phyloP scores from a whole-genome alignment of 2,797 vertebrate genomes.

The Petrocephalus sullivani region DNA sequence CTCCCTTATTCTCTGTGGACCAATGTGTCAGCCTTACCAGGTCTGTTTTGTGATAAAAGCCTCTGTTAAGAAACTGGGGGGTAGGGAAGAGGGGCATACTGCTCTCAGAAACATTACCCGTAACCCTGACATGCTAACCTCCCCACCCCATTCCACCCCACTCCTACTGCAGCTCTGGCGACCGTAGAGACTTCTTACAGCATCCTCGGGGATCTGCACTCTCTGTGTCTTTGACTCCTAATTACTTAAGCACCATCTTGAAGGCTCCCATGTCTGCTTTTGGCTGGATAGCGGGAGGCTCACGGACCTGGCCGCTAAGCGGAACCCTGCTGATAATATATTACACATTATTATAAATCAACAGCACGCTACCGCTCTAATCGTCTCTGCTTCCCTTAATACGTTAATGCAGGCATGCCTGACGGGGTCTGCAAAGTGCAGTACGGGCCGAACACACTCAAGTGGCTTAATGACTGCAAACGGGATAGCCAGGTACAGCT shows the following conservation, averaged over 20 bases:
- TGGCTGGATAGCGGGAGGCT: neutral
- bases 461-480: constrained; percentile 52
- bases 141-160: neutral
- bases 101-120: neutral
- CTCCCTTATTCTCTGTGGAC: neutral
- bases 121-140: neutral
- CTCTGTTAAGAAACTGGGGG: neutral
- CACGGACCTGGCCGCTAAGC: constrained; percentile 22
- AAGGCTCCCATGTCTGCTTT: neutral
- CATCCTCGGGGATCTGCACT: neutral
- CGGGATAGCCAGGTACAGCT: constrained; percentile 24
- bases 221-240: neutral
- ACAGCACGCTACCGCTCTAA: constrained; percentile 52
- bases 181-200: neutral
- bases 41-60: neutral
- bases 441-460: constrained; percentile 36
- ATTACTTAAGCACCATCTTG: neutral
- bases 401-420: constrained; percentile 58
- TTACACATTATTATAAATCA: constrained; percentile 64
- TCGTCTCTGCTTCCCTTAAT: constrained; percentile 51
- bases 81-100: neutral
- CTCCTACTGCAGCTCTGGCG: neutral
- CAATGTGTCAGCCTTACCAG: neutral
- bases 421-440: constrained; percentile 56
- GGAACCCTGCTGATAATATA: constrained; percentile 61